A percentile compares a stretch with the other conserved stretches of the same genome.
Conservation (phyloP, 2,888 invertebrate genomes). For the Caenorhabditis sp. region DNA sequence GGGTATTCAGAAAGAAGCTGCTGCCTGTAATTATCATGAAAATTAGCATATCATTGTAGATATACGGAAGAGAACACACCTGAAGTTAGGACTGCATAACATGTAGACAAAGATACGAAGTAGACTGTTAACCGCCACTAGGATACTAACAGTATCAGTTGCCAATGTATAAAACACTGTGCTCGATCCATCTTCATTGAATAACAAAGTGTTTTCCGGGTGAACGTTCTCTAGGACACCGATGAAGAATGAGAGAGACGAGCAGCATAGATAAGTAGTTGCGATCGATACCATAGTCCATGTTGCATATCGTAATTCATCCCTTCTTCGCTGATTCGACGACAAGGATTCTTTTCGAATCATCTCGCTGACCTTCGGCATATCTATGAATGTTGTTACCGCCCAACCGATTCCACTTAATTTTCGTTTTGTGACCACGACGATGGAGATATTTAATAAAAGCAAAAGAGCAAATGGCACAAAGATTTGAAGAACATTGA, state of each 20-base stretch:
- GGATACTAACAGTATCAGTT: conserved; percentile 58
- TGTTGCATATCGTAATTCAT: conserved; percentile 60
- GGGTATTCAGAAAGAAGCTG: conserved; percentile 45
- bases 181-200: conserved; percentile 59
- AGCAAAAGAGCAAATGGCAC: conserved; percentile 59
- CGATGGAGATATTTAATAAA: conserved; percentile 59
- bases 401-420: conserved; percentile 53
- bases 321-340: conserved; percentile 50
- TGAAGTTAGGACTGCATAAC: conserved; percentile 60
- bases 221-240: conserved; percentile 60
- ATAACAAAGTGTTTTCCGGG: conserved; percentile 53
- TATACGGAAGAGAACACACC: conserved; percentile 22
- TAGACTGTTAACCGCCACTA: conserved; percentile 59
- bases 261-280: conserved; percentile 61
- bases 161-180: conserved; percentile 63
- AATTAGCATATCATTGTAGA: no score
- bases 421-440: conserved; percentile 54
- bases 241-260: conserved; percentile 62
- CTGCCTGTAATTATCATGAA: conserved; percentile 26
- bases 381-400: conserved; percentile 54
- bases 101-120: conserved; percentile 61
- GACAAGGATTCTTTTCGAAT: conserved; percentile 60
- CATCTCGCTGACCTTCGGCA: conserved; percentile 60
- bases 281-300: conserved; percentile 64
- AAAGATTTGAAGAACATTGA: conserved; percentile 58